Evolutionary conservation across 2,797 vertebrate species (phyloP), one percentile per base, ranked within the genome.

Genomic region (Danio jaintianensis): DNA sequence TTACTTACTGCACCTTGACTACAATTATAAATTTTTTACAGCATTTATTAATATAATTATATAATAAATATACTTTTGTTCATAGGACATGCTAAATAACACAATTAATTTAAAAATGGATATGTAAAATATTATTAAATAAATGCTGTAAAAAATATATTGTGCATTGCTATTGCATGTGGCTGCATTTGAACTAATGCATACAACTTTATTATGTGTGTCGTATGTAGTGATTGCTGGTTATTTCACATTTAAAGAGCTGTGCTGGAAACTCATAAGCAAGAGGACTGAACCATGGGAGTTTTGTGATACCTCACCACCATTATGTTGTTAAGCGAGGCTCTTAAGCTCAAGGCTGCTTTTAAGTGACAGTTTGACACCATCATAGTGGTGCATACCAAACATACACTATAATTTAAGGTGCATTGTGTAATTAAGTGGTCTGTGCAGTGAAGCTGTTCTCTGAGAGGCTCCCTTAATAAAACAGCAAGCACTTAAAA

Each of bases 371-470:
- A 15, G 42, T 7, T 13, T 45, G 62, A 66, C 38, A 22, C 16
- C 0, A 0, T 5, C 12, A 42, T 56, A 71, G 68, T 72, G 18
- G 7, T 16, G 53, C 20, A 22, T 13, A 53, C 36, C 36, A 64
- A 29, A 52, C 38, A 18, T 11, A 22, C 47, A 12, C 74, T 76
- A 20, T 56, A 15, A 77, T 67, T 77, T 38, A 67, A 47, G 16
- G 40, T 38, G 52, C 53, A 50, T 8, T 50, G 15, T 78, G 8
- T 69, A 69, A 69, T 69, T 69, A 69, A 78, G 66, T 42, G 64
- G 69, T 78, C 64, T 69, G 59, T 69, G 75, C 64, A 78, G 75
- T 59, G 42, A 78, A 50, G 43, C 48, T 59, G 64, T 59, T 69
- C 47, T 40, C 64, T 69, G 43, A 78, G 53, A 78, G 42, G 42